Evolutionary conservation across 2,113 vertebrate genomes (phyloP).

Genomic region (Dryoscopus gambensis): DNA sequence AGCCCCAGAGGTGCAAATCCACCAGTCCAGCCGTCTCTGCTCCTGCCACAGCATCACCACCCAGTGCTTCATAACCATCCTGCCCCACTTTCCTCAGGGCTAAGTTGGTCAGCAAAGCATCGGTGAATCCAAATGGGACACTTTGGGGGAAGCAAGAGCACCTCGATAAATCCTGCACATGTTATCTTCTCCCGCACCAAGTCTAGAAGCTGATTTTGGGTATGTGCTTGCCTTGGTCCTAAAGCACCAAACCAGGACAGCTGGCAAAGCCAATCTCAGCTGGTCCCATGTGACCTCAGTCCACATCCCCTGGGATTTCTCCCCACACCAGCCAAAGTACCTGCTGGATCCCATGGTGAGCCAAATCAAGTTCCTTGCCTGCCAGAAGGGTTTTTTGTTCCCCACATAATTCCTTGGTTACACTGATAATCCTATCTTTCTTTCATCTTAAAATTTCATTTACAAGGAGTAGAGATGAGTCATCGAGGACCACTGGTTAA

Average conservation of each 20-base stretch:
- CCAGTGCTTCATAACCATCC: fast-evolving
- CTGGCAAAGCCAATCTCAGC: not conserved
- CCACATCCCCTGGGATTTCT: not conserved
- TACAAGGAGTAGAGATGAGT: not conserved
- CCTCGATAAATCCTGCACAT: not conserved
- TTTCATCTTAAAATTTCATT: not conserved
- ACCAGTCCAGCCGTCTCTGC: not conserved
- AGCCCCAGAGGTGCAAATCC: not conserved
- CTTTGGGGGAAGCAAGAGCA: fast-evolving
- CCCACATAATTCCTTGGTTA: not conserved
- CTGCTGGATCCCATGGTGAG: not conserved
- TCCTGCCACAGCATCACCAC: not conserved
- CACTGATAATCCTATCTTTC: not conserved
- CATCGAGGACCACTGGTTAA: not conserved
- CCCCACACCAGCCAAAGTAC: not conserved
- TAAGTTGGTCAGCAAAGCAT: not conserved
- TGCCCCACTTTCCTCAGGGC: not conserved
- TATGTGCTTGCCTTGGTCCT: not conserved
- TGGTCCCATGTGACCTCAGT: not conserved
- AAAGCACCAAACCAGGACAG: not conserved
- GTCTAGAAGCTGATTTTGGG: not conserved
- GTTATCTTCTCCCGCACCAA: fast-evolving
- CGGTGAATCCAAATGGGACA: fast-evolving
- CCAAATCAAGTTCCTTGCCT: not conserved
- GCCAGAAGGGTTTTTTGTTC: not conserved